Evolutionary conservation across 2,797 vertebrate species (phyloP), one percentile per base, ranked within the genome.

Genomic region (Girardinus metallicus): DNA sequence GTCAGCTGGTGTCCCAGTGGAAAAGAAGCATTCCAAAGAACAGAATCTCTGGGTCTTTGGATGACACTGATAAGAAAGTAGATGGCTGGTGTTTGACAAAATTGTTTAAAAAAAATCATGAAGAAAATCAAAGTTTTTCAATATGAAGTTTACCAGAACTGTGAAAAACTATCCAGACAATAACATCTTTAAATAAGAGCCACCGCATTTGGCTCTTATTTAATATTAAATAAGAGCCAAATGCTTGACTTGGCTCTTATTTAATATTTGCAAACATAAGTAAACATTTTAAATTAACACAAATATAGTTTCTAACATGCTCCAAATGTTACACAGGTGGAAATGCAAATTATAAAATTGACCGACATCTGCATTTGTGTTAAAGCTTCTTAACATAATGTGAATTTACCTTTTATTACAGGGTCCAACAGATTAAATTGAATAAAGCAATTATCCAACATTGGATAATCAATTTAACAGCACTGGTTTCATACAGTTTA

Each of bases 1-100:
- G 84, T 95, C 93, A 94, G 91, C 91, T 93, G 91, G 82, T 85
- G 80, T 91, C 87, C 90, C 85, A 80, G 0, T 74, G 79, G 84
- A 86, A 80, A 71, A 49, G 43, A 80, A 57, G 49, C 78, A 81
- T 78, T 70, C 75, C 43, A 79, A 75, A 85, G 71, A 84, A 83
- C 43, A 82, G 41, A 89, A 83, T 80, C 26, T 73, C 55, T 55
- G 71, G 60, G 76, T 83, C 77, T 79, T 51, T 89, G 85, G 83
- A 78, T 80, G 41, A 74, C 68, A 84, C 77, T 80, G 90, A 92
- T 91, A 85, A 91, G 84, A 75, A 87, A 79, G 75, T 80, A 90
- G 74, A 80, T 75, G 85, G 85, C 46, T 75, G 73, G 18, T 73
- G 64, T 80, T 79, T 82, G 51, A 57, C 15, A 34, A 74, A 41